Evolutionary conservation across 2,113 vertebrate species (phyloP).

Genomic region (Pleuronectes platessa): DNA sequence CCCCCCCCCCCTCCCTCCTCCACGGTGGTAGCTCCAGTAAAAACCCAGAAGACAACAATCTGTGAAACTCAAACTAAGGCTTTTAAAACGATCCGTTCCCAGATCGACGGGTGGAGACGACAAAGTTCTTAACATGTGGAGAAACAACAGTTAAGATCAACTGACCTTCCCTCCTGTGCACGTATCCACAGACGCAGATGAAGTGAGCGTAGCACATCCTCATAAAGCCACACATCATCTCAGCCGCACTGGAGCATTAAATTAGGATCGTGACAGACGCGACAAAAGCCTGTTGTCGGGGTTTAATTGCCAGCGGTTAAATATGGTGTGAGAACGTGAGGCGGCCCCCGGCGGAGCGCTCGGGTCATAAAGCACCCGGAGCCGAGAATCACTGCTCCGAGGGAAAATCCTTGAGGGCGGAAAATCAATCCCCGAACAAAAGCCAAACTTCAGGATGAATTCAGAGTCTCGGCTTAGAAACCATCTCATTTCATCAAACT

Average conservation of each 20-base stretch:
- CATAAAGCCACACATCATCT: constrained; percentile 55
- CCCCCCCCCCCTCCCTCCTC: not conserved
- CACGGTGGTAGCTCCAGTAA: not conserved
- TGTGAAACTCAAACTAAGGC: not conserved
- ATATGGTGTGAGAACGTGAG: constrained; percentile 56
- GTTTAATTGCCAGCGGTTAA: constrained; percentile 70
- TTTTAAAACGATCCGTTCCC: not conserved
- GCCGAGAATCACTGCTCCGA: constrained; percentile 54
- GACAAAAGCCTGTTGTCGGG: constrained; percentile 51
- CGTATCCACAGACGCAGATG: not conserved
- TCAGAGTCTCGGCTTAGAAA: constrained; percentile 33
- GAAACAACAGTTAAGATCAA: not conserved
- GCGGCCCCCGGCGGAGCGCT: constrained; percentile 46
- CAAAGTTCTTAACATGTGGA: not conserved
- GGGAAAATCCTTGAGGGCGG: constrained; percentile 44
- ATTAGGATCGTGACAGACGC: constrained; percentile 61
- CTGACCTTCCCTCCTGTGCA: constrained; percentile 7
- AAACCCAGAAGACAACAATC: not conserved
- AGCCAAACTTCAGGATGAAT: constrained; percentile 46
- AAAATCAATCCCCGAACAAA: constrained; percentile 55
- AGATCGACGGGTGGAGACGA: not conserved
- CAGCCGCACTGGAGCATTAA: constrained; percentile 54
- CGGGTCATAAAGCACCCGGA: constrained; percentile 56
- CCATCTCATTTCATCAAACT: constrained; percentile 1
- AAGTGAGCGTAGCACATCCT: constrained; percentile 16